Evolutionary conservation across 2,113 vertebrate genomes (phyloP), one percentile per base, ranked within the genome.

Genomic region (Sinocyclocheilus anophthalmus): DNA sequence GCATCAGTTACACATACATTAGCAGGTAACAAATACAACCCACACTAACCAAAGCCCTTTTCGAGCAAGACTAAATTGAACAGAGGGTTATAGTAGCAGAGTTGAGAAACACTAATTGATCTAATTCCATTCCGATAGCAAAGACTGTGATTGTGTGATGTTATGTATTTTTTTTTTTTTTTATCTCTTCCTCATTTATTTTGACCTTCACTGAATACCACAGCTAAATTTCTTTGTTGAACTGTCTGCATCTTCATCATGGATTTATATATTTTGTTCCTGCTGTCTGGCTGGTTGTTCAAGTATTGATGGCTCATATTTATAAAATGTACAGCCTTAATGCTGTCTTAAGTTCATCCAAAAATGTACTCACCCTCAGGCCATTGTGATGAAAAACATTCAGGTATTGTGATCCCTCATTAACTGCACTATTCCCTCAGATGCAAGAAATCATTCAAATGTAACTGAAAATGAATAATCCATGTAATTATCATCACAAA

Each of bases 1-100:
- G 98, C 86, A 98, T 99, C 93, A 98, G 97, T 92, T 96, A 98
- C 0, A 96, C 97, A 70, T 99, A 99, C 92, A 96, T 99, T 88
- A 97, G 95, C 93, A 97, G 96, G 98, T 98, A 92, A 61, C 12
- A 11, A 42, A 78, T 72, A 61, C 63, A 83, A 70, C 70, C 53
- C 42, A 76, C 37, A 61, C 73, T 48, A 18, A 63, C 48, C 48
- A 50, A 30, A n/a, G 24, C 63, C 48, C 3, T 70, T 39, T 65
- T 26, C 22, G 18, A 77, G 39, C 16, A 20, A 10, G 30, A 70
- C 63, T 30, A 67, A 3, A 26, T 6, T 65, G n/a, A 61, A 24
- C 22, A 24, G n/a, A 63, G n/a, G 30, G 30, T 33, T 33, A 33
- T 33, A 33, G 30, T 33, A 33, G 1, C 22, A 24, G n/a, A 63